Evolutionary conservation across 2,113 vertebrate species (phyloP).

Genomic region (Epinephelus lanceolatus): DNA sequence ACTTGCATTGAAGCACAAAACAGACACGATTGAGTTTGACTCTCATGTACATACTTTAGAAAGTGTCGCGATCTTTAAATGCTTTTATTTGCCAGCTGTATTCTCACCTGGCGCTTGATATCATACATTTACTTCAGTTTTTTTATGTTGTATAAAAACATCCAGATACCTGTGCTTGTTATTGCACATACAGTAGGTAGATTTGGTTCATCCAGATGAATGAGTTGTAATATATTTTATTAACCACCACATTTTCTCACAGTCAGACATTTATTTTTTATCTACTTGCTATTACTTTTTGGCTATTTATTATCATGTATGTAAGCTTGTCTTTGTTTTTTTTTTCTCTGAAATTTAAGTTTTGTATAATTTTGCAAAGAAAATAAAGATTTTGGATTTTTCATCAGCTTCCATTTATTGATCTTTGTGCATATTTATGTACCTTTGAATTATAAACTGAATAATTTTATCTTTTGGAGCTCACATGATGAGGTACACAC

Average conservation of each 20-base stretch:
- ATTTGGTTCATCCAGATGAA: constrained; percentile 56
- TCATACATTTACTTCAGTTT: background rate
- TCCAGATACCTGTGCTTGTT: background rate
- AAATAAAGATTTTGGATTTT: constrained; percentile 68
- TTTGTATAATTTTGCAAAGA: constrained; percentile 48
- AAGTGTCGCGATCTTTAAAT: background rate
- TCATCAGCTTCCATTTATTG: constrained; percentile 13
- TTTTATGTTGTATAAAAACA: constrained; percentile 1
- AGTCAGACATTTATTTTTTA: constrained; percentile 28
- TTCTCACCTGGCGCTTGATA: background rate
- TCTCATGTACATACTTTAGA: constrained; percentile 18
- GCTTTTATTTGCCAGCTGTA: background rate
- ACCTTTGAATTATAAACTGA: background rate
- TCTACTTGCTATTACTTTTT: constrained; percentile 30
- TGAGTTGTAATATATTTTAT: constrained; percentile 81
- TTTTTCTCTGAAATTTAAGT: constrained; percentile 46
- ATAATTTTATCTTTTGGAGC: background rate
- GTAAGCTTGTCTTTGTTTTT: constrained; percentile 52
- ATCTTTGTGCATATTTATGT: background rate
- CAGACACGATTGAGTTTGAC: constrained; percentile 23
- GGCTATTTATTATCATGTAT: constrained; percentile 75
- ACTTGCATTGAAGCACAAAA: constrained; percentile 53
- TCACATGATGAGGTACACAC: background rate
- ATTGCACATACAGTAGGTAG: constrained; percentile 20
- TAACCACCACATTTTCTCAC: constrained; percentile 19